phyloP scores from a whole-genome alignment of 2,888 invertebrate genomes.

The Calameuta pallipes region DNA sequence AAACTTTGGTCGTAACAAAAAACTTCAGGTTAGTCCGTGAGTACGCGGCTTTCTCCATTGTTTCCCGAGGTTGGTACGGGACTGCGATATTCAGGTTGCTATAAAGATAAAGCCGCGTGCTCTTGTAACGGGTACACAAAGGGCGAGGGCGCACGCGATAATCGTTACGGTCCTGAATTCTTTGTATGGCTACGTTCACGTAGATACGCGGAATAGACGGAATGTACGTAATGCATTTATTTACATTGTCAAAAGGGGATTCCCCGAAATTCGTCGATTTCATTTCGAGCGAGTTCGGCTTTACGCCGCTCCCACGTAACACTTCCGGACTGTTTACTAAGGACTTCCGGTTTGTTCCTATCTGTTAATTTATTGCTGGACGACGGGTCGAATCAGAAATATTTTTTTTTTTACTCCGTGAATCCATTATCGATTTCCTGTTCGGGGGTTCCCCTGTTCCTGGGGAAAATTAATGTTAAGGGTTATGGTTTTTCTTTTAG shows the following conservation, averaged over 20 bases:
- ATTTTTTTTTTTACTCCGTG: not conserved
- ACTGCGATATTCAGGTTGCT: slow-evolving; percentile 26
- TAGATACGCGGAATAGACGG: not conserved
- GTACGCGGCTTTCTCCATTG: slow-evolving; percentile 29
- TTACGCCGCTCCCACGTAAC: not conserved
- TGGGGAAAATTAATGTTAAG: not conserved
- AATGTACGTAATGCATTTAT: not conserved
- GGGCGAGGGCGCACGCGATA: not conserved
- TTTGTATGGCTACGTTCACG: not conserved
- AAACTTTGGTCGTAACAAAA: slow-evolving; percentile 1
- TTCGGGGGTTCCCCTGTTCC: not conserved
- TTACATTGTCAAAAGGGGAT: not conserved
- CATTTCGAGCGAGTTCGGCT: not conserved
- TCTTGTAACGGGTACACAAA: not conserved
- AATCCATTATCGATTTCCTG: not conserved
- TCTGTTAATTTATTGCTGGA: no score
- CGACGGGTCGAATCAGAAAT: not conserved
- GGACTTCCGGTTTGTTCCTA: not conserved
- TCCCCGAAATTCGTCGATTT: not conserved
- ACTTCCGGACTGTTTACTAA: not conserved
- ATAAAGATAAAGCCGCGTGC: slow-evolving; percentile 35
- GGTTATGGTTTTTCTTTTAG: not conserved
- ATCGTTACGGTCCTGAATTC: not conserved
- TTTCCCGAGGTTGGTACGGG: slow-evolving; percentile 16
- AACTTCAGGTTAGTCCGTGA: not conserved